Percentiles rank a stretch among this genome's conserved stretches.
Evolutionary conservation across 2,113 vertebrate genomes (phyloP).

Genomic region (Vulpes ferrilata): DNA sequence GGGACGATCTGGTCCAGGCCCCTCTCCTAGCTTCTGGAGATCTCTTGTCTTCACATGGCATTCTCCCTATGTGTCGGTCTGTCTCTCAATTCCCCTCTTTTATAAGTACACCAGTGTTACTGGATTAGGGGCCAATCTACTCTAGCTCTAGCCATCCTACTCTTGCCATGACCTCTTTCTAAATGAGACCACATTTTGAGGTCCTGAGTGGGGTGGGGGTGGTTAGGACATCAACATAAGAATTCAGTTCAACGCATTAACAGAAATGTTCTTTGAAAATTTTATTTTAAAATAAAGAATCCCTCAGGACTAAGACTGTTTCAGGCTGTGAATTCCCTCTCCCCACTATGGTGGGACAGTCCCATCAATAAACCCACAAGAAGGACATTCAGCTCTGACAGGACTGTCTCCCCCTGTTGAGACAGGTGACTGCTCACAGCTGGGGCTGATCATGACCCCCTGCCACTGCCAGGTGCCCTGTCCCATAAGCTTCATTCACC

Average conservation of each 20-base stretch:
- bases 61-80: background rate
- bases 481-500: background rate
- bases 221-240: background rate
- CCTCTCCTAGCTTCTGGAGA: background rate
- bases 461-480: no score
- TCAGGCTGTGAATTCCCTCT: background rate
- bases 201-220: background rate
- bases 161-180: background rate
- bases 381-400: background rate
- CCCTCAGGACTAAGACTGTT: background rate
- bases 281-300: background rate
- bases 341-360: background rate
- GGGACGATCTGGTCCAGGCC: background rate
- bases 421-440: no score
- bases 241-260: background rate
- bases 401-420: background rate
- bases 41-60: background rate
- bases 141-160: background rate
- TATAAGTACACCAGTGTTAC: background rate
- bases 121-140: background rate
- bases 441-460: background rate
- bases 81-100: conserved; percentile 59
- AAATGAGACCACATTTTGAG: background rate
- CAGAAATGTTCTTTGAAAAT: background rate
- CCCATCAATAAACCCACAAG: background rate